phyloP scores from a whole-genome alignment of 2,888 invertebrate genomes.

The Prosapia bicincta region DNA sequence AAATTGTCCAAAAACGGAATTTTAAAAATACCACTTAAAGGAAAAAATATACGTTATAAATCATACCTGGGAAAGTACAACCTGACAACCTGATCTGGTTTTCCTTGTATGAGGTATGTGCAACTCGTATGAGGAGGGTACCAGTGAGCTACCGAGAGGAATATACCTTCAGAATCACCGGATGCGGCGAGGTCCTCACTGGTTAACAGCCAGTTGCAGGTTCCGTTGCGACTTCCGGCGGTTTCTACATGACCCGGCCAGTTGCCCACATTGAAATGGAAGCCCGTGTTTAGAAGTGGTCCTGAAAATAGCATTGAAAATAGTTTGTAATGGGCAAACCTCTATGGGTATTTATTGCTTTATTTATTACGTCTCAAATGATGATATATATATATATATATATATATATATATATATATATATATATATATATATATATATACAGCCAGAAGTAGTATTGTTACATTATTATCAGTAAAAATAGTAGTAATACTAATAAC shows the following conservation, averaged over 20 bases:
- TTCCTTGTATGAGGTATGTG: slow-evolving; percentile 84
- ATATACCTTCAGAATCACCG: slow-evolving; percentile 83
- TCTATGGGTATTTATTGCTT: no score
- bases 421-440: no score
- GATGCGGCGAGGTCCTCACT: slow-evolving; percentile 74
- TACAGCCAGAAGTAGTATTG: no score
- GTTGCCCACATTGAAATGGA: slow-evolving; percentile 92
- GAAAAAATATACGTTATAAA: background rate
- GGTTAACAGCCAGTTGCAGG: slow-evolving; percentile 84
- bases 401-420: no score
- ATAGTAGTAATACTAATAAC: no score
- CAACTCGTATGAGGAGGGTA: slow-evolving; percentile 91
- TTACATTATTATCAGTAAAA: no score
- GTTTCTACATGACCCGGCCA: slow-evolving; percentile 93
- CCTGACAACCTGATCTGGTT: slow-evolving; percentile 81
- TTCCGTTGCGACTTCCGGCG: slow-evolving; percentile 76
- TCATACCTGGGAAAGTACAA: slow-evolving; percentile 82
- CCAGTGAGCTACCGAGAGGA: slow-evolving; percentile 90
- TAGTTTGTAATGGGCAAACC: no score
- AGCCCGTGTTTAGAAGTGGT: slow-evolving; percentile 85
- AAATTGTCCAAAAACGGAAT: no score
- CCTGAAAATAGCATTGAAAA: no score
- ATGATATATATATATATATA: no score
- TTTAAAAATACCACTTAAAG: no score
- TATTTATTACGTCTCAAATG: no score